A percentile compares a stretch with the other conserved stretches of the same genome.
Conservation (phyloP, 2,113 vertebrate species). For the Centrocercus urophasianus region DNA sequence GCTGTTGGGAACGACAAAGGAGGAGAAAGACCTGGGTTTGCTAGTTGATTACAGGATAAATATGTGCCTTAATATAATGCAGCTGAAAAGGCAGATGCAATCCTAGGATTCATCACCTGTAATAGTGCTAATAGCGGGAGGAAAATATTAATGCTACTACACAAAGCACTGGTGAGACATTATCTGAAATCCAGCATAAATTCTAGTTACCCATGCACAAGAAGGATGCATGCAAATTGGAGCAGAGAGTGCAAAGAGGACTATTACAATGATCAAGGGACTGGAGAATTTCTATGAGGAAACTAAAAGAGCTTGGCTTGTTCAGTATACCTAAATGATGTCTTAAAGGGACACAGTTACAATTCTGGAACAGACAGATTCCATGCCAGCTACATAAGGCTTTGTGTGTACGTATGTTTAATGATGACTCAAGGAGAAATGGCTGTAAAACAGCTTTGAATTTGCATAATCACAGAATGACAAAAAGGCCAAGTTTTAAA, state of each 20-base stretch:
- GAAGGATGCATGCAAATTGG: slow-evolving; percentile 62
- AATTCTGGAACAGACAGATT: background rate
- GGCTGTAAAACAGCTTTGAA: background rate
- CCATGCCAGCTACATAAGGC: background rate
- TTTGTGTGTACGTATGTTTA: fast-evolving
- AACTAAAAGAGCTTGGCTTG: background rate
- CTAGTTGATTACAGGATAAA: slow-evolving; percentile 74
- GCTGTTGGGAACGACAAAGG: slow-evolving; percentile 71
- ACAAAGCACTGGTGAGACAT: slow-evolving; percentile 49
- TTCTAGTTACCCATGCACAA: slow-evolving; percentile 52
- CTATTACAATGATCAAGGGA: slow-evolving; percentile 34
- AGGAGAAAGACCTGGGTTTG: slow-evolving; percentile 63
- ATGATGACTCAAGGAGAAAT: background rate
- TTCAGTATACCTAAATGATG: background rate
- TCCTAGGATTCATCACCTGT: slow-evolving; percentile 64
- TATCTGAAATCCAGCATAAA: slow-evolving; percentile 16
- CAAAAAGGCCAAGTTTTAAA: background rate
- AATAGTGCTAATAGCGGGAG: slow-evolving; percentile 63
- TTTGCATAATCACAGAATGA: background rate
- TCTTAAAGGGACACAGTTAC: background rate
- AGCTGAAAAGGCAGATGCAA: slow-evolving; percentile 70
- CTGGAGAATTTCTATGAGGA: background rate
- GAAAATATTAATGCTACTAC: slow-evolving; percentile 68
- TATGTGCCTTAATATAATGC: slow-evolving; percentile 68
- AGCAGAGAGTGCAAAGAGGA: slow-evolving; percentile 49